Conservation (phyloP, 64 coral and sea anemone genomes). For the Actinia equina region DNA sequence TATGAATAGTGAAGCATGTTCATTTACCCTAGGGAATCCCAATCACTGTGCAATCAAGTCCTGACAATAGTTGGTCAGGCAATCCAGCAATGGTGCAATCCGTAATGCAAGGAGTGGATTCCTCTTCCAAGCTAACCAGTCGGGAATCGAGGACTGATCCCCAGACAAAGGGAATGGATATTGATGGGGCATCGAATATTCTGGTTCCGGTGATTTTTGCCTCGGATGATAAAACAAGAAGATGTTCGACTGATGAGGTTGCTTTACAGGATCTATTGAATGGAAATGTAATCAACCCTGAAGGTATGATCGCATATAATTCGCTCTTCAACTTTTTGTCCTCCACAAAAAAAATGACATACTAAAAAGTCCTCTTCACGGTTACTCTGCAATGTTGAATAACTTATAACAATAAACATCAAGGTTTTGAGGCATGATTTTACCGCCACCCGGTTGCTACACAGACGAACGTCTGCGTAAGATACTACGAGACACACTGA, state of each 20-base stretch:
- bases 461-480: no score
- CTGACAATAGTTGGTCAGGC: background rate
- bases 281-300: constrained; percentile 29
- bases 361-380: no score
- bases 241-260: constrained; percentile 40
- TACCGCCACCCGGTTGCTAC: no score
- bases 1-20: background rate
- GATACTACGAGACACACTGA: no score
- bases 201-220: constrained; percentile 75
- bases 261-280: constrained; percentile 63
- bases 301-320: constrained; percentile 10
- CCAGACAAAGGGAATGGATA: constrained; percentile 21
- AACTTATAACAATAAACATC: no score
- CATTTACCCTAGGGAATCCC: background rate
- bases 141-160: background rate
- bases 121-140: background rate
- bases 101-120: background rate
- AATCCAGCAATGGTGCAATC: background rate
- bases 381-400: no score
- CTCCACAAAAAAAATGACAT: no score
- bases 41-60: background rate
- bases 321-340: no score
- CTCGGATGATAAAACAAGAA: constrained; percentile 20
- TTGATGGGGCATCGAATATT: constrained; percentile 10
- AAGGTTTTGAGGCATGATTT: no score